Evolutionary conservation across 2,888 invertebrate genomes (phyloP).

Genomic region (Stomorhina lunata): DNA sequence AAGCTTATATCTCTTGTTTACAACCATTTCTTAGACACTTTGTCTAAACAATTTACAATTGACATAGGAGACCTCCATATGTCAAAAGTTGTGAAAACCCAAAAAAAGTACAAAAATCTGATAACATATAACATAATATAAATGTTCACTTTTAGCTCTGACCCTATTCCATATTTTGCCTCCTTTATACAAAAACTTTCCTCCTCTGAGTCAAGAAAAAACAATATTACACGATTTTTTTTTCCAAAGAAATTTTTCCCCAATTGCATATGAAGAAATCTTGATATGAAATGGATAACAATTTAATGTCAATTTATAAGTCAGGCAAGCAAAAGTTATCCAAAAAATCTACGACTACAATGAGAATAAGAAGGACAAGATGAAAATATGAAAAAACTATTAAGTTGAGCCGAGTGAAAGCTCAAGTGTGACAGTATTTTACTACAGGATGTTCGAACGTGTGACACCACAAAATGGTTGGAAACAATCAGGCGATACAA

Average conservation of each 20-base stretch:
- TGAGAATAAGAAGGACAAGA: too few relatives aligned
- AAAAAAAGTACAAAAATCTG: not conserved
- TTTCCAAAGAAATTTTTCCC: not conserved
- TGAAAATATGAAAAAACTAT: too few relatives aligned
- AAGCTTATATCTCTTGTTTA: too few relatives aligned
- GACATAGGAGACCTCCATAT: not conserved
- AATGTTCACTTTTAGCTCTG: too few relatives aligned
- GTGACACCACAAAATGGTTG: too few relatives aligned
- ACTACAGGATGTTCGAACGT: not conserved
- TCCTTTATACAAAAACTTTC: not conserved
- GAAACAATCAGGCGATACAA: too few relatives aligned
- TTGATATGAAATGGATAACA: not conserved
- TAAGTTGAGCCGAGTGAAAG: not conserved
- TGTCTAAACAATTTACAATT: not conserved
- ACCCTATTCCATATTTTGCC: too few relatives aligned
- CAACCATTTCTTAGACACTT: not conserved
- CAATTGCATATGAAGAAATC: not conserved
- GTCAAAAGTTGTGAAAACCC: not conserved
- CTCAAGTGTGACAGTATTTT: constrained; percentile 12
- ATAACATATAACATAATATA: too few relatives aligned
- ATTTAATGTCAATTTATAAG: constrained; percentile 23
- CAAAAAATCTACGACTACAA: not conserved
- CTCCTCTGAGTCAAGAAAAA: not conserved
- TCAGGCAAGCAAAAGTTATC: not conserved
- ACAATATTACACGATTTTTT: not conserved